Evolutionary conservation across 2,797 vertebrate species (phyloP), one percentile per base, ranked within the genome.

Genomic region (Mormyrus hasselquistii): DNA sequence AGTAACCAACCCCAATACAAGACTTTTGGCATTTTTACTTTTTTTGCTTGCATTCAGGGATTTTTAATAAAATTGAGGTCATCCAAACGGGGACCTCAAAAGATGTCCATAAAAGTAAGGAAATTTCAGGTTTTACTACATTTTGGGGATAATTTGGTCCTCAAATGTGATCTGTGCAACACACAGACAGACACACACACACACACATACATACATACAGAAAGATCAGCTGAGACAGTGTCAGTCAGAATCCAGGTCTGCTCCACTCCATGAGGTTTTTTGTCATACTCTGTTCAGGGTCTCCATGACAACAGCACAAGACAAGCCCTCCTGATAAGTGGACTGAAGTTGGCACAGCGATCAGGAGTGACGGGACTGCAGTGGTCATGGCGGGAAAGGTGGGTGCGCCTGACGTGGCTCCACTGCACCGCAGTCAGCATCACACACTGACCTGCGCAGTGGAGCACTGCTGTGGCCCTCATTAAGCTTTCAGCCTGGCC

Each of bases 281-380:
- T 19, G 10, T 44, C 57, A 87, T 89, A 34, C 87, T 90, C 69
- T 47, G 76, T 83, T 65, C 69, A 19, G 47, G 44, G 88, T 90
- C 88, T 82, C 90, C 90, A 87, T 89, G 90, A 86, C 76, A 90
- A 89, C 88, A 87, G 85, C 65, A 69, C 25, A 14, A 87, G 69
- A 82, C 29, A 49, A 82, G 38, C 38, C 69, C 69, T 82, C 38
- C 76, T 69, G 88, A 85, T 52, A 50, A 79, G 84, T 41, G 84
- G 47, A 76, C 34, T 50, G 89, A 53, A 79, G 69, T 41, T 41
- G n/a, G 34, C 1, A 69, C 62, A 76, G n/a, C 1, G 59, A 44
- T 73, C 19, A 19, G 69, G 49, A 50, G n/a, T 12, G 44, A 49
- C 19, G 3, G 44, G 38, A 19, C 79, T 83, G 41, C 47, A 1